Evolutionary conservation across 2,113 vertebrate genomes (phyloP).

Genomic region (Xiphophorus maculatus): DNA sequence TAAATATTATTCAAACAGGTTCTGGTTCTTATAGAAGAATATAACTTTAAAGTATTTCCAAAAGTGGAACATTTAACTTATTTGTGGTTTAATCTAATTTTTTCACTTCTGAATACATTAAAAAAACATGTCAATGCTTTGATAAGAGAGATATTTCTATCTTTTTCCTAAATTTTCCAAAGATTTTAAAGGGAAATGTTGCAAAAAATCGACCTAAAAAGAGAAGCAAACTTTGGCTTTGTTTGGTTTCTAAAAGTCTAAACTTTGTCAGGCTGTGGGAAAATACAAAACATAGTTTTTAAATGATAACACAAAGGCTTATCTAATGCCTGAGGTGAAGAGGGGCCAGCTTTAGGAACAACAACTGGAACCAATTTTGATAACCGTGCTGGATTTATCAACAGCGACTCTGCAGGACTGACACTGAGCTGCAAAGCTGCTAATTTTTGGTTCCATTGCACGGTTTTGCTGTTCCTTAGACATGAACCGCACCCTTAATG

Average conservation of each 20-base stretch:
- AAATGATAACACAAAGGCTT: not conserved
- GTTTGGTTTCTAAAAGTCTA: not conserved
- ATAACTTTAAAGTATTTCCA: constrained; percentile 46
- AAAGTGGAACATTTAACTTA: constrained; percentile 48
- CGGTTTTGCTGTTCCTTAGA: not conserved
- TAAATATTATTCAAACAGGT: not conserved
- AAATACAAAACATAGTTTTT: not conserved
- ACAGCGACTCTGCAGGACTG: not conserved
- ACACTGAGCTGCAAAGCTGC: not conserved
- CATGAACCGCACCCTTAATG: no score
- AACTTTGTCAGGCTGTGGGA: not conserved
- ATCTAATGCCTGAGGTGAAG: not conserved
- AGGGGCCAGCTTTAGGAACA: not conserved
- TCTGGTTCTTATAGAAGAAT: constrained; percentile 38
- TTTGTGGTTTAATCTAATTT: constrained; percentile 47
- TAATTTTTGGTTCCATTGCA: not conserved
- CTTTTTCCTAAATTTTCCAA: not conserved
- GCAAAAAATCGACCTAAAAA: no score
- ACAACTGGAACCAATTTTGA: not conserved
- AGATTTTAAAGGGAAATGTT: no score
- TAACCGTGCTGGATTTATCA: not conserved
- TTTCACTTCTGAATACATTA: constrained; percentile 1
- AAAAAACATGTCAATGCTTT: constrained; percentile 26
- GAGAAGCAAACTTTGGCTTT: not conserved
- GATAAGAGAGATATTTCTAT: not conserved